Conservation (phyloP, 2,888 invertebrate species). For the Melinaea menophilus region DNA sequence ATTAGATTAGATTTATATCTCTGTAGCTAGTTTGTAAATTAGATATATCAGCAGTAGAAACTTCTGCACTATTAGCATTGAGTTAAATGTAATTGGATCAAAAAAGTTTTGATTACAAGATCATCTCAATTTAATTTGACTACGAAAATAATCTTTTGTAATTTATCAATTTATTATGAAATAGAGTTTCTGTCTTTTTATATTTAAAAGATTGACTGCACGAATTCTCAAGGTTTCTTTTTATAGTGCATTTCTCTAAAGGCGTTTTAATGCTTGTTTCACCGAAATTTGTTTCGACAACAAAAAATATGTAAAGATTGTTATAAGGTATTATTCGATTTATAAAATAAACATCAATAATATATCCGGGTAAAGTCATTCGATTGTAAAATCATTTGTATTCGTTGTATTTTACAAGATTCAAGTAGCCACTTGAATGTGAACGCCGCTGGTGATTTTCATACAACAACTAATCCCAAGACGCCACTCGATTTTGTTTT, state of each 20-base stretch:
- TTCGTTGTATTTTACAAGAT: constrained; percentile 9
- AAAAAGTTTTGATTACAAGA: neutral
- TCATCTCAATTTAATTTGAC: neutral
- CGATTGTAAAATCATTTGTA: constrained; percentile 26
- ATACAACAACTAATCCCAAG: constrained; percentile 57
- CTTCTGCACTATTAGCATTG: too few relatives aligned
- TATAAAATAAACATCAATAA: constrained; percentile 7
- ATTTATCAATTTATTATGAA: neutral
- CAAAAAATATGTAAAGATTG: constrained; percentile 3
- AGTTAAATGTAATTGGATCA: too few relatives aligned
- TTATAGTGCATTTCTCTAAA: constrained; percentile 24
- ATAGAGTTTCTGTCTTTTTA: neutral
- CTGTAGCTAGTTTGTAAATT: too few relatives aligned
- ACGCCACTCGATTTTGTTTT: constrained; percentile 74
- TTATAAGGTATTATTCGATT: constrained; percentile 5
- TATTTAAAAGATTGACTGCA: constrained; percentile 14
- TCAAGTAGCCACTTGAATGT: constrained; percentile 37
- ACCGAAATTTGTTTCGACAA: constrained; percentile 17
- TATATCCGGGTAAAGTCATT: constrained; percentile 1
- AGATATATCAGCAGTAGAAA: too few relatives aligned
- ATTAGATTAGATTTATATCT: too few relatives aligned
- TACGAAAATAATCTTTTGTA: neutral
- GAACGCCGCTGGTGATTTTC: constrained; percentile 47
- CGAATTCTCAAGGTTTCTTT: constrained; percentile 26
- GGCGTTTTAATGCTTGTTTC: constrained; percentile 18